phyloP scores from a whole-genome alignment of 2,797 vertebrate genomes.

The Alcedo quadribrachys region DNA sequence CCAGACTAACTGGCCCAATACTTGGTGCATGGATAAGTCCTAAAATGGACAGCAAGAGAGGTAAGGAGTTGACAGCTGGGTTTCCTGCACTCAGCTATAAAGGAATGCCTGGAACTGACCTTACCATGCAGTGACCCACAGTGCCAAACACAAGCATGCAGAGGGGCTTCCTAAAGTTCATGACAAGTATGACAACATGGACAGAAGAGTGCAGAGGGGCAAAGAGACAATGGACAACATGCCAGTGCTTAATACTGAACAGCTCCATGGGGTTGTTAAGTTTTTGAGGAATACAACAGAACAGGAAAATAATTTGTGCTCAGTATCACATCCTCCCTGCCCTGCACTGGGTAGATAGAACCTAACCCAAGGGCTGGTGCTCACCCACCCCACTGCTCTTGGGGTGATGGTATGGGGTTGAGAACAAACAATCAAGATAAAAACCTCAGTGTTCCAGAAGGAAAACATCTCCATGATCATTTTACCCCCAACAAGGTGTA shows the following conservation, averaged over 20 bases:
- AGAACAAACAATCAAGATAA: neutral
- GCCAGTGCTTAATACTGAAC: neutral
- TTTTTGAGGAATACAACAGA: neutral
- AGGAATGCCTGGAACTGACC: neutral
- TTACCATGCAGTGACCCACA: neutral
- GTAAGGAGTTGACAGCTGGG: neutral
- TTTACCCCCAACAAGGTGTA: fast-evolving
- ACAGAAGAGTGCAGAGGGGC: neutral
- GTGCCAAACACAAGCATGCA: neutral
- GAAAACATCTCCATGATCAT: neutral
- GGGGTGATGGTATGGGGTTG: neutral
- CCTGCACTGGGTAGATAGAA: neutral
- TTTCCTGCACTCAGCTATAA: neutral
- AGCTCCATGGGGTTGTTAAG: neutral
- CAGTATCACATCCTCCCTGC: neutral
- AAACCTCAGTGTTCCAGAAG: neutral
- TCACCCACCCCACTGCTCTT: neutral
- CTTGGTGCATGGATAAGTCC: neutral
- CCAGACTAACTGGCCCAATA: neutral
- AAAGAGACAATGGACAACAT: neutral
- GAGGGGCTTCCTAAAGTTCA: neutral
- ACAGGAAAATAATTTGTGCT: neutral
- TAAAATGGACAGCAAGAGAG: neutral
- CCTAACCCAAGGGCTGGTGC: neutral
- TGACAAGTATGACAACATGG: neutral